Evolutionary conservation across 1,140 invertebrate genomes (phyloP).

Genomic region (Drosophila ananassae): DNA sequence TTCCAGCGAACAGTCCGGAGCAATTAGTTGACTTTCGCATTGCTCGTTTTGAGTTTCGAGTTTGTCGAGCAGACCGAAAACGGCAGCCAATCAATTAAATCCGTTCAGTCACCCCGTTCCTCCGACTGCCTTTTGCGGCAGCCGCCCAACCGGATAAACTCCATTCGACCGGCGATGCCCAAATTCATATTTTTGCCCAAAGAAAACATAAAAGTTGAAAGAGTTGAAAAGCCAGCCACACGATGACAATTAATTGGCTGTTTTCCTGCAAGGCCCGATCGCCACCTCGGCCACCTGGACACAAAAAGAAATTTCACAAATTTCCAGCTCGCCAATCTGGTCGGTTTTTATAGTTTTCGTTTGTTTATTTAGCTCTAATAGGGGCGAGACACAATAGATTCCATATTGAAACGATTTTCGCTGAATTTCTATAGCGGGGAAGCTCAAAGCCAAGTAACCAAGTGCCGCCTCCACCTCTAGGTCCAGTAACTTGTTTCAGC

Average conservation of each 20-base stretch:
- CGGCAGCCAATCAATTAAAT: conserved; percentile 68
- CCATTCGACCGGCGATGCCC: conserved; percentile 38
- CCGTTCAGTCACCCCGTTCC: conserved; percentile 66
- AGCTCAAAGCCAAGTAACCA: conserved; percentile 16
- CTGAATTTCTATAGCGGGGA: conserved; percentile 6
- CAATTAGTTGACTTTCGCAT: conserved; percentile 33
- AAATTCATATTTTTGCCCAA: conserved; percentile 31
- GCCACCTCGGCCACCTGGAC: conserved; percentile 13
- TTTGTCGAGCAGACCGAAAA: conserved; percentile 7
- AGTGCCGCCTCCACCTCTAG: neutral
- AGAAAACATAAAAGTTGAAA: conserved; percentile 11
- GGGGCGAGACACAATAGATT: conserved; percentile 14
- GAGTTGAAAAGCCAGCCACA: conserved; percentile 29
- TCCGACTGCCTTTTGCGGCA: conserved; percentile 48
- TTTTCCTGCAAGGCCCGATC: conserved; percentile 34
- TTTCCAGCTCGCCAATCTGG: neutral
- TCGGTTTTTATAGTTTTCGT: neutral
- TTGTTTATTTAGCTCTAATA: conserved; percentile 18
- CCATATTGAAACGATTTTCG: conserved; percentile 29
- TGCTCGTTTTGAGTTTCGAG: conserved; percentile 24
- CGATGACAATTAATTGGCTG: conserved; percentile 63
- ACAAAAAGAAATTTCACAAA: conserved; percentile 9
- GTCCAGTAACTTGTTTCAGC: neutral
- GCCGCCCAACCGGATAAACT: conserved; percentile 49
- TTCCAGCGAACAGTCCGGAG: conserved; percentile 30